Evolutionary conservation across 2,888 invertebrate genomes (phyloP).

Genomic region (Abrostola triplasia): DNA sequence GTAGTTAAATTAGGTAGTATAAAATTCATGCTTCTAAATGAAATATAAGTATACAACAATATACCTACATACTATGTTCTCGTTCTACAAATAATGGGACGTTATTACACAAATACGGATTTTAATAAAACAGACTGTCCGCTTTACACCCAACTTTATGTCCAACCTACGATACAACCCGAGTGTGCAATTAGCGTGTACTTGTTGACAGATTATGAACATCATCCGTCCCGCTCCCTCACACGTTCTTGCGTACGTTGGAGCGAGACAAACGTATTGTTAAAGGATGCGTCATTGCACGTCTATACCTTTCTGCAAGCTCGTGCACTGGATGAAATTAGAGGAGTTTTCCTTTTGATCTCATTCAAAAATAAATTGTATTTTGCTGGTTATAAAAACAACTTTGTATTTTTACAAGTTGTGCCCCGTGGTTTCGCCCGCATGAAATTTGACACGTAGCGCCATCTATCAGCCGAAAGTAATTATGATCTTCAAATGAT

Average conservation of each 20-base stretch:
- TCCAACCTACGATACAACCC: constrained; percentile 56
- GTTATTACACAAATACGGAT: too few species aligned
- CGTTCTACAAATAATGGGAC: too few species aligned
- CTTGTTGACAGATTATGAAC: constrained; percentile 77
- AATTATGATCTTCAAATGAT: too few species aligned
- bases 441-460: too few species aligned
- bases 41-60: too few species aligned
- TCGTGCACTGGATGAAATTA: constrained; percentile 45
- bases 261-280: constrained; percentile 57
- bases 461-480: too few species aligned
- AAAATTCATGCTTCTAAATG: too few species aligned
- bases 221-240: constrained; percentile 55
- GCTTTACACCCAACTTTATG: constrained; percentile 15
- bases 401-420: not conserved
- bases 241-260: constrained; percentile 9
- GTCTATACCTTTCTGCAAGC: constrained; percentile 43
- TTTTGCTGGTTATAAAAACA: not conserved
- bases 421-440: not conserved
- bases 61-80: too few species aligned
- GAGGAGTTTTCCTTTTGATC: constrained; percentile 38
- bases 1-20: too few species aligned
- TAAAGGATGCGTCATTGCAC: constrained; percentile 64
- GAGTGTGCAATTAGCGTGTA: constrained; percentile 77
- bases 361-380: constrained; percentile 31
- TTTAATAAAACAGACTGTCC: too few species aligned